Evolutionary conservation across 2,113 vertebrate species (phyloP).

Genomic region (Percopsis transmontana): DNA sequence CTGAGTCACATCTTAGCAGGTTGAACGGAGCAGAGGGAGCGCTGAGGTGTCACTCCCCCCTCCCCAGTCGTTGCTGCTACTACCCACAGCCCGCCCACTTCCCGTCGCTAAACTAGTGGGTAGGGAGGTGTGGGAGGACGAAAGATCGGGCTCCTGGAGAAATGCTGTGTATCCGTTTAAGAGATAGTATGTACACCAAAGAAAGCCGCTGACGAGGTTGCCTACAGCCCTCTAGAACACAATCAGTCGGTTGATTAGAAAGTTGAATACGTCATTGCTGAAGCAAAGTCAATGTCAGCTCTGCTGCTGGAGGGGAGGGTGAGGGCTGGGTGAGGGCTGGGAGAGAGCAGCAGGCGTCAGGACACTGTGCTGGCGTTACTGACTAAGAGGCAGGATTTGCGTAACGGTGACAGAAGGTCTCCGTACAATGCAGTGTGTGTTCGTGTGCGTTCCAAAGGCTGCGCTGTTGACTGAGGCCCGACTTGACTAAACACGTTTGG

Average conservation of each 20-base stretch:
- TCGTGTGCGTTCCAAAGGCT: constrained; percentile 14
- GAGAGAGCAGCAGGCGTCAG: constrained; percentile 57
- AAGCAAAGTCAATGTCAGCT: constrained; percentile 2
- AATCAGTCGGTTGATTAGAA: too few relatives aligned
- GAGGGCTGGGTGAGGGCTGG: constrained; percentile 14
- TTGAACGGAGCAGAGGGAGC: constrained; percentile 45
- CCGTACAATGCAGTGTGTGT: constrained; percentile 22
- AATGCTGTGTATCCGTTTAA: too few relatives aligned
- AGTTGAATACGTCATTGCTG: too few relatives aligned
- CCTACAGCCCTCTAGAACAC: too few relatives aligned
- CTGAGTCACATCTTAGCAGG: constrained; percentile 68
- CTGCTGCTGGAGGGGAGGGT: constrained; percentile 4
- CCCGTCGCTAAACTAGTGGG: not conserved
- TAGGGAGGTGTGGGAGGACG: not conserved
- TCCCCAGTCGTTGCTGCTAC: constrained; percentile 33
- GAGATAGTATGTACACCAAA: too few relatives aligned
- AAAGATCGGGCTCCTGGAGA: not conserved
- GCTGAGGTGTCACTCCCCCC: constrained; percentile 52
- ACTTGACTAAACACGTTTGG: not conserved
- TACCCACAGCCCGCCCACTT: constrained; percentile 44
- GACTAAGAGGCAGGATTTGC: constrained; percentile 65
- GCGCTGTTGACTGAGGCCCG: not conserved
- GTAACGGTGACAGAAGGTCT: constrained; percentile 59
- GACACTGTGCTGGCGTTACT: constrained; percentile 43
- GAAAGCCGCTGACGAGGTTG: too few relatives aligned